Percentiles rank a stretch among this genome's conserved stretches.
Conservation (phyloP, 2,888 invertebrate species). For the Cistogaster globosa region DNA sequence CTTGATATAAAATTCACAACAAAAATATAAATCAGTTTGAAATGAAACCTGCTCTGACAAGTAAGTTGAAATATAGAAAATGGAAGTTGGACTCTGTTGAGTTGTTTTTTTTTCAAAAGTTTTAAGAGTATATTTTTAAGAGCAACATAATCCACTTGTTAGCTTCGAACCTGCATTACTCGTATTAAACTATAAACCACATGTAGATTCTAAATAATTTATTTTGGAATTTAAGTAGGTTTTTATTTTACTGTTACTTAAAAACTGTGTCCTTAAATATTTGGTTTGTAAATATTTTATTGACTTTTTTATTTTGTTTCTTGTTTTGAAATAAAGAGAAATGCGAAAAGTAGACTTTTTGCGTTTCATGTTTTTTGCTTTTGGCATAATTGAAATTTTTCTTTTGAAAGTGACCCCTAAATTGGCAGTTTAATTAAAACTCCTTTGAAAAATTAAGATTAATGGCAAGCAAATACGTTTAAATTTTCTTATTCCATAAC, state of each 20-base stretch:
- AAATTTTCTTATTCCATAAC: too few species aligned
- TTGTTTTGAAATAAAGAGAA: neutral
- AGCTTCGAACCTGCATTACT: slow-evolving; percentile 32
- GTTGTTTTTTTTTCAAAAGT: too few species aligned
- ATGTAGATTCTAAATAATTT: neutral
- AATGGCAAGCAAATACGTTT: too few species aligned
- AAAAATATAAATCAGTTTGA: neutral
- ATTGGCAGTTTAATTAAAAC: too few species aligned
- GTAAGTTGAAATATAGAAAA: neutral
- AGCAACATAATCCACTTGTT: slow-evolving; percentile 25
- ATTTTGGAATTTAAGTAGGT: neutral
- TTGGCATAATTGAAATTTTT: neutral
- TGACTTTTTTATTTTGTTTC: neutral
- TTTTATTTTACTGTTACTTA: too few species aligned
- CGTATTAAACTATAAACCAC: neutral
- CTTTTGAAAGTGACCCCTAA: too few species aligned
- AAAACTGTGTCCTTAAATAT: slow-evolving; percentile 15
- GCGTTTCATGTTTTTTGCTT: neutral
- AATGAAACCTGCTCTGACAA: neutral
- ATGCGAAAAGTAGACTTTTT: neutral
- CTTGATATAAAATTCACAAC: too few species aligned
- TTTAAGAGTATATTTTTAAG: slow-evolving; percentile 37
- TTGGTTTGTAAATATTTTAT: neutral
- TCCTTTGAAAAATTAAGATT: too few species aligned
- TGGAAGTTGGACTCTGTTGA: neutral